Conservation (phyloP, 2,888 invertebrate species). For the Ophion ellenae region DNA sequence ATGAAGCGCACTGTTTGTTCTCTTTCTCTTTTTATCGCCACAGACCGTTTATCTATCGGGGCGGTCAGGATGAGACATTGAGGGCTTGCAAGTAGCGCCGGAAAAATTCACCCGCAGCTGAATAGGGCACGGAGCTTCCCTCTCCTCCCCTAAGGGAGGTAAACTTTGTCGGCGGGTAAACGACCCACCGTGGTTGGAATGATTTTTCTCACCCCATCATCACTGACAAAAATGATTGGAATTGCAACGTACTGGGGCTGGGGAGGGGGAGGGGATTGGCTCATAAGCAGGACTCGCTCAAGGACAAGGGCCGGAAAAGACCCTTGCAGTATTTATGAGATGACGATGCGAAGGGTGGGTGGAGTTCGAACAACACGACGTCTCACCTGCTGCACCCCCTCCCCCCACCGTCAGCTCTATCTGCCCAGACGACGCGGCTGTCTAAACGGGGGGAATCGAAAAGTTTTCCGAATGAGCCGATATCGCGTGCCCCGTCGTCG, state of each 20-base stretch:
- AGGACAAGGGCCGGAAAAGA: conserved; percentile 2
- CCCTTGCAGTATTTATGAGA: conserved; percentile 62
- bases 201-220: not conserved
- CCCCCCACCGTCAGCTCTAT: not conserved
- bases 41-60: no score
- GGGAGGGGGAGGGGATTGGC: no score
- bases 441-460: conserved; percentile 35
- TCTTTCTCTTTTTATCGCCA: no score
- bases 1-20: no score
- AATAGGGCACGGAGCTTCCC: no score
- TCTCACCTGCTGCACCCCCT: conserved; percentile 43
- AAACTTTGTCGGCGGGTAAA: no score
- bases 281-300: not conserved
- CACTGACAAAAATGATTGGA: conserved; percentile 1
- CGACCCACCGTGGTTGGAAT: no score
- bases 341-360: conserved; percentile 31
- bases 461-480: conserved; percentile 44
- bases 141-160: no score
- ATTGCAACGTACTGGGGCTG: not conserved
- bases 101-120: no score
- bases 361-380: conserved; percentile 14
- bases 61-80: no score
- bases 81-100: no score
- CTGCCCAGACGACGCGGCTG: not conserved
- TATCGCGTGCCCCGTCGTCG: not conserved